Conservation (phyloP, 2,888 invertebrate genomes). For the Conomelus anceps region DNA sequence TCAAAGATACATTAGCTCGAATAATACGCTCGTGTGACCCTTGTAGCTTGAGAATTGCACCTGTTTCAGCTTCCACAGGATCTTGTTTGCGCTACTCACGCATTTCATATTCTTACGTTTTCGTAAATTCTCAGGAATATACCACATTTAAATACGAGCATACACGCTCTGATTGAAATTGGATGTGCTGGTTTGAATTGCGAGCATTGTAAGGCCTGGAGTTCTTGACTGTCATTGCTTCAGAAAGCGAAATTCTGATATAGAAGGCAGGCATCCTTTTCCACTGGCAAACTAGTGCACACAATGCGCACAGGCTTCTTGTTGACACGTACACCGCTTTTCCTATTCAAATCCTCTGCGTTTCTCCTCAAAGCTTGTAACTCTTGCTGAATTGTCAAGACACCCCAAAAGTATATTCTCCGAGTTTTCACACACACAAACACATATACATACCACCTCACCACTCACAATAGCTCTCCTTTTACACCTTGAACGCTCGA, state of each 20-base stretch:
- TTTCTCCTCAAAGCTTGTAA: not conserved
- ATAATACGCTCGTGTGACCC: not conserved
- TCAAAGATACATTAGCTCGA: too few species aligned
- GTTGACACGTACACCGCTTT: not conserved
- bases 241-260: not conserved
- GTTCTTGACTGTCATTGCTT: not conserved
- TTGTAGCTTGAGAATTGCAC: not conserved
- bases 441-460: too few species aligned
- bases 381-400: not conserved
- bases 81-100: not conserved
- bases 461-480: not conserved
- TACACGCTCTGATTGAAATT: not conserved
- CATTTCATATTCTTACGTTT: not conserved
- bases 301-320: not conserved
- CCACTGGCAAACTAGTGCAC: too few species aligned
- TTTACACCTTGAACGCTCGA: not conserved
- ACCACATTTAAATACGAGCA: not conserved
- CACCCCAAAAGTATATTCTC: not conserved
- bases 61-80: not conserved
- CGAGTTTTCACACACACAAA: too few species aligned
- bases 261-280: not conserved
- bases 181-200: not conserved
- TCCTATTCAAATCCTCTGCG: not conserved
- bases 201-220: not conserved
- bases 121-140: not conserved